These are phyloP conservation scores for Cheilosia urbana DNA, from an alignment of 2,888 invertebrate species.

Conservation along the genomic window DNA sequence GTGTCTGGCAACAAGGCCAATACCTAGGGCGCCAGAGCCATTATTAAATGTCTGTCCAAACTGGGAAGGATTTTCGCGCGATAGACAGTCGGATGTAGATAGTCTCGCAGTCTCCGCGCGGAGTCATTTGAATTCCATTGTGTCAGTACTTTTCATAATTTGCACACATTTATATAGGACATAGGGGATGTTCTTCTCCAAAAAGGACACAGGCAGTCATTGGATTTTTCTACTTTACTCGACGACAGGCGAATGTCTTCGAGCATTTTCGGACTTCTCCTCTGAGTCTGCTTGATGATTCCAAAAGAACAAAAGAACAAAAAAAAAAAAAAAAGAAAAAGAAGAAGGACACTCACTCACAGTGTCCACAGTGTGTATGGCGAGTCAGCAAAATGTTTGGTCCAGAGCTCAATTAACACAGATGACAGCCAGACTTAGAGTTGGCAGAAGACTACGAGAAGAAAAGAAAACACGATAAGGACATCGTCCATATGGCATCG, in stretches of 20 bases:
- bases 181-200: not conserved
- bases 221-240: not conserved
- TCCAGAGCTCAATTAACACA: conserved; percentile 59
- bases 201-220: not conserved
- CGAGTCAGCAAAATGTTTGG: conserved; percentile 36
- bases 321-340: not conserved
- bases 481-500: conserved; percentile 33
- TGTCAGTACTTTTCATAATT: conserved; percentile 33
- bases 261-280: conserved; percentile 27
- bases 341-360: conserved; percentile 4
- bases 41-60: conserved; percentile 53
- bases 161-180: conserved; percentile 18
- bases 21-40: conserved; percentile 41
- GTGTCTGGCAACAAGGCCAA: conserved; percentile 29
- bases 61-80: conserved; percentile 8
- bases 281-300: not conserved
- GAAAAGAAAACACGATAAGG: conserved; percentile 8
- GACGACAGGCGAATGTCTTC: conserved; percentile 2
- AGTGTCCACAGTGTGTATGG: conserved; percentile 9
- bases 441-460: conserved; percentile 4
- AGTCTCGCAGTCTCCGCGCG: not conserved
- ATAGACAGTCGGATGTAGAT: conserved; percentile 16
- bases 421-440: conserved; percentile 57
- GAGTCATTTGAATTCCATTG: conserved; percentile 38
- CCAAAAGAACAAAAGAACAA: no score